Base-by-base conservation (phyloP, 2,113 vertebrate genomes). In the Bucco capensis region DNA sequence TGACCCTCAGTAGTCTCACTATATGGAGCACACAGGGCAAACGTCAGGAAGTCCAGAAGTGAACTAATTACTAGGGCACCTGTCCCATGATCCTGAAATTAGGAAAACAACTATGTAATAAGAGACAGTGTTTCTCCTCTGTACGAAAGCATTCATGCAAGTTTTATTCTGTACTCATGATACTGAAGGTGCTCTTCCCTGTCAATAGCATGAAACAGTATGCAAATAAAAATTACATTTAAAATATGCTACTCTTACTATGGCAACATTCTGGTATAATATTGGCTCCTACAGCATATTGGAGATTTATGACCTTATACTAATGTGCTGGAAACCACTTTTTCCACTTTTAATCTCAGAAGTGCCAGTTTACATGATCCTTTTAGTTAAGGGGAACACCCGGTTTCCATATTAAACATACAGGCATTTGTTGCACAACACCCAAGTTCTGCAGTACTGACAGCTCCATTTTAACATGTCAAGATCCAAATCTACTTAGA, bases 1-100 rank as follows among this genome's bases (percentile, higher is more conserved):
- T 99, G 99, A 74, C 99, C 98, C 96, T 99, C 99, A 14, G 98
- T 99, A 71, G 99, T 99, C 97, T 99, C 99, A 84, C 99, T 99
- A 95, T 99, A 99, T 5, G 99, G 99, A 88, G 99, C 99, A 97
- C 99, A 99, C n/a, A 99, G 98, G 79, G 99, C 98, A 97, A 99
- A 99, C 12, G 99, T 99, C 95, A 99, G 97, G 97, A 99, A 99
- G 98, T 99, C 99, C 98, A 99, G 97, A 90, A 99, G 98, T 3
- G 99, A 98, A 97, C 99, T 99, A 97, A 99, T 99, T 91, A 99
- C 99, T 85, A 99, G 97, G 74, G 99, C 99, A 95, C 99, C 99
- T 23, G 98, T 99, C 91, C 99, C 99, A 80, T 99, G 98, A 90
- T 98, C 99, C 99, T 99, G 97, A 80, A 97, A 95, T 90, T 53